Percentiles rank a stretch among this genome's conserved stretches.
These are phyloP conservation scores for Caenorhabditis sulstoni DNA, from an alignment of 2,888 invertebrate species.

Conservation along the genomic window DNA sequence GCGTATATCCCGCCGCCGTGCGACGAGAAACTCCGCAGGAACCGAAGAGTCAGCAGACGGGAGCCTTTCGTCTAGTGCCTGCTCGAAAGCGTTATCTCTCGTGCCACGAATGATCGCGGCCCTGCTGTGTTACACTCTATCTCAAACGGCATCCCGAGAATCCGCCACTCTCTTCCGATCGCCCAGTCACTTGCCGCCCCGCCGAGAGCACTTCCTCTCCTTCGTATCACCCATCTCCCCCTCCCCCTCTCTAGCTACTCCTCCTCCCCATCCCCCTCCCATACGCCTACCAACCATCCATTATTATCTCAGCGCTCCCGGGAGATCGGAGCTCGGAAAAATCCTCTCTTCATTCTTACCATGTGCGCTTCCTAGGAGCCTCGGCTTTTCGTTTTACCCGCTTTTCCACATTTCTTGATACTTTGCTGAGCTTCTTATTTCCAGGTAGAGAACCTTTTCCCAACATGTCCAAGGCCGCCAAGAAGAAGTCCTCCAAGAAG, in stretches of 20 bases:
- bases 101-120: constrained; percentile 34
- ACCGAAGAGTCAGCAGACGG: constrained; percentile 37
- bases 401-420: neutral
- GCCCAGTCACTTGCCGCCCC: constrained; percentile 23
- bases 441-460: constrained; percentile 50
- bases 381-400: neutral
- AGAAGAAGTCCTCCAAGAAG: constrained; percentile 78
- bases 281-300: constrained; percentile 60
- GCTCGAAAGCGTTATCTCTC: constrained; percentile 19
- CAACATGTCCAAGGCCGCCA: constrained; percentile 70
- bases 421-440: neutral
- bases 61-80: constrained; percentile 18
- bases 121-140: constrained; percentile 46
- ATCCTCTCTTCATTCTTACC: constrained; percentile 31
- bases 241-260: constrained; percentile 45
- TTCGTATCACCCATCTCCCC: constrained; percentile 31
- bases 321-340: constrained; percentile 29
- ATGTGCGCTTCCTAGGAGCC: constrained; percentile 15
- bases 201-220: constrained; percentile 45
- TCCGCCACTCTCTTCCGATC: constrained; percentile 47
- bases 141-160: constrained; percentile 53
- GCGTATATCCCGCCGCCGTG: constrained; percentile 40
- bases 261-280: constrained; percentile 26
- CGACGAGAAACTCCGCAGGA: constrained; percentile 18
- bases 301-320: constrained; percentile 52